A percentile compares a stretch with the other conserved stretches of the same genome.
phyloP scores from a whole-genome alignment of 2,113 vertebrate genomes.

The Talpa occidentalis region DNA sequence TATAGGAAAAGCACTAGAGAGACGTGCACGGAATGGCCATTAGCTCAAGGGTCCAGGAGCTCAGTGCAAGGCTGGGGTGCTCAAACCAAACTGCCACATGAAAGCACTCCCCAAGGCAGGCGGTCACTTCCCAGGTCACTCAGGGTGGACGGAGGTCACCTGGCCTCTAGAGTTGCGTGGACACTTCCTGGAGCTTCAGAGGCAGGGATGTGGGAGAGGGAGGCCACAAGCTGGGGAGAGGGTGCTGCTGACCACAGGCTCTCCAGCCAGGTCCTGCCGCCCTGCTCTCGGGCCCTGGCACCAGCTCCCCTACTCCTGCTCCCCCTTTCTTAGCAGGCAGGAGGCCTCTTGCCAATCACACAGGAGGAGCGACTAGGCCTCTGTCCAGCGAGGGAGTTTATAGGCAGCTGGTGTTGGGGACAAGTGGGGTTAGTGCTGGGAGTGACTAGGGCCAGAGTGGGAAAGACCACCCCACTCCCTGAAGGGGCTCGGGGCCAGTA shows the following conservation, averaged over 20 bases:
- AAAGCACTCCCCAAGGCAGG: background rate
- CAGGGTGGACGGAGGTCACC: background rate
- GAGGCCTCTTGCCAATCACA: slow-evolving; percentile 63
- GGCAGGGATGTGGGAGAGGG: background rate
- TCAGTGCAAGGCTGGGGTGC: background rate
- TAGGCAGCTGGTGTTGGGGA: background rate
- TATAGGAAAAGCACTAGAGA: background rate
- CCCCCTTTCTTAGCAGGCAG: slow-evolving; percentile 40
- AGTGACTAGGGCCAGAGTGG: background rate
- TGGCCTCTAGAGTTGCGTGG: background rate
- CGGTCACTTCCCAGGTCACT: background rate
- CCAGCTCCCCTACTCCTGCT: background rate
- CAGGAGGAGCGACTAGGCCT: slow-evolving; percentile 45
- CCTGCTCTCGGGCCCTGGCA: background rate
- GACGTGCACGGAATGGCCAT: background rate
- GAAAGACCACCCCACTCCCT: background rate
- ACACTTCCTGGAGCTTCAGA: background rate
- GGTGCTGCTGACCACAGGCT: background rate
- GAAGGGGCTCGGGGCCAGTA: background rate
- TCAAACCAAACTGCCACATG: background rate
- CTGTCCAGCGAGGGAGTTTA: background rate
- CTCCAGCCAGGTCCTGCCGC: background rate
- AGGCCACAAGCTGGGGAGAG: background rate
- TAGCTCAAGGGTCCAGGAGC: background rate
- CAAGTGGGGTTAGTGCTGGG: background rate